Conservation (phyloP, 2,113 vertebrate species). For the Conger conger region DNA sequence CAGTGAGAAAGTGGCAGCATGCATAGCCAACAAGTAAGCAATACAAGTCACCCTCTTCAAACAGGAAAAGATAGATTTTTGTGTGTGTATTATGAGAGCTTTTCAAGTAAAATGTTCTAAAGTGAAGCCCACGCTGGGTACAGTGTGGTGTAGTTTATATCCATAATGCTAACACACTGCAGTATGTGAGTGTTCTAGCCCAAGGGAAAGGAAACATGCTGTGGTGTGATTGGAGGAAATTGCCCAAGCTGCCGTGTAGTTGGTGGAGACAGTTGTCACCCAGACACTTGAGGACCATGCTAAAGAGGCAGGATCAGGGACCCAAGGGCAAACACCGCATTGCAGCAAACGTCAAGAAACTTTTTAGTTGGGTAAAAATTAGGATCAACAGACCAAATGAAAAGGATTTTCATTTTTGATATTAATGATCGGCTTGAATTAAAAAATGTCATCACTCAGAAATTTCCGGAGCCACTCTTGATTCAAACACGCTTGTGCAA, state of each 20-base stretch:
- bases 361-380: background rate
- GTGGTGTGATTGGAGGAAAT: background rate
- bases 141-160: background rate
- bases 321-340: background rate
- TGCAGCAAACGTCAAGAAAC: background rate
- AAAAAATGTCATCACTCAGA: background rate
- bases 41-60: background rate
- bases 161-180: background rate
- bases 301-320: conserved; percentile 1
- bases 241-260: background rate
- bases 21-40: background rate
- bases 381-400: background rate
- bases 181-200: background rate
- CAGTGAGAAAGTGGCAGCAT: too few species aligned
- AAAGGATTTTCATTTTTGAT: conserved; percentile 2
- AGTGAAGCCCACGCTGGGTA: background rate
- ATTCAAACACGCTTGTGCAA: conserved; percentile 6
- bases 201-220: background rate
- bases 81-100: too few species aligned
- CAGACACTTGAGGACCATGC: background rate
- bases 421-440: conserved; percentile 2
- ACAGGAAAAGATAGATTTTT: too few species aligned
- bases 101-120: background rate
- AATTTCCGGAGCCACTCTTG: background rate
- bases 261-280: background rate